Conservation (phyloP, 2,888 invertebrate species). For the Plagodis pulveraria region DNA sequence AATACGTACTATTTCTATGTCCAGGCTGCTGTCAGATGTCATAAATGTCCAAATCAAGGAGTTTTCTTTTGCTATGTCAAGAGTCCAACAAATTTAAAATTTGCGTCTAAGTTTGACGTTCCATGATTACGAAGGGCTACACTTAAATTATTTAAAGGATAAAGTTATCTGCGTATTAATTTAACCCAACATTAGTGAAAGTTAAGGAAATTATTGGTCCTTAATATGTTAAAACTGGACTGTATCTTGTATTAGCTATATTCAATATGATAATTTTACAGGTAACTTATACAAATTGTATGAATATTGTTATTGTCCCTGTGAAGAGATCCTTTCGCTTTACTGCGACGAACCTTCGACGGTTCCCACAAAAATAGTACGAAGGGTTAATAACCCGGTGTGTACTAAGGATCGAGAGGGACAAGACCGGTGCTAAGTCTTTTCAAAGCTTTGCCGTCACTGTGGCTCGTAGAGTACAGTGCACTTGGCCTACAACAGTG, state of each 20-base stretch:
- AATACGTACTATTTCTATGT: too few relatives aligned
- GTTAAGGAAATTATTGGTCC: too few relatives aligned
- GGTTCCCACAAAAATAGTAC: conserved; percentile 76
- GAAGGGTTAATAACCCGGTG: conserved; percentile 69
- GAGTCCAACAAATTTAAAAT: too few relatives aligned
- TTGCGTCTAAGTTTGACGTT: too few relatives aligned
- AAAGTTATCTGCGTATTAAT: too few relatives aligned
- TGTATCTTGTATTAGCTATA: conserved; percentile 6
- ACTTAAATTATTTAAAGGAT: too few relatives aligned
- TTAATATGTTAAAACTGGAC: not conserved
- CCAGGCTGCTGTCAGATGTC: too few relatives aligned
- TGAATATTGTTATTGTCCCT: conserved; percentile 50
- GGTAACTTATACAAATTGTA: conserved; percentile 54
- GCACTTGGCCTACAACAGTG: conserved; percentile 69
- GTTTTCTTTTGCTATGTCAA: too few relatives aligned
- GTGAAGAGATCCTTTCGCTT: conserved; percentile 71
- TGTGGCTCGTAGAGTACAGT: conserved; percentile 60
- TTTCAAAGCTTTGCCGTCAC: conserved; percentile 50
- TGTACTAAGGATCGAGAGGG: conserved; percentile 74
- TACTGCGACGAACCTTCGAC: conserved; percentile 59
- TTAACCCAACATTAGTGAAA: too few relatives aligned
- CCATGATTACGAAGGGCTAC: too few relatives aligned
- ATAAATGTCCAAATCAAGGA: too few relatives aligned
- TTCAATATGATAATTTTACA: conserved; percentile 60
- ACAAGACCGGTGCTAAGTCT: conserved; percentile 61